A percentile compares a stretch with the other conserved stretches of the same genome.
phyloP scores from a whole-genome alignment of 2,888 invertebrate species.

The Mythimna vitellina region DNA sequence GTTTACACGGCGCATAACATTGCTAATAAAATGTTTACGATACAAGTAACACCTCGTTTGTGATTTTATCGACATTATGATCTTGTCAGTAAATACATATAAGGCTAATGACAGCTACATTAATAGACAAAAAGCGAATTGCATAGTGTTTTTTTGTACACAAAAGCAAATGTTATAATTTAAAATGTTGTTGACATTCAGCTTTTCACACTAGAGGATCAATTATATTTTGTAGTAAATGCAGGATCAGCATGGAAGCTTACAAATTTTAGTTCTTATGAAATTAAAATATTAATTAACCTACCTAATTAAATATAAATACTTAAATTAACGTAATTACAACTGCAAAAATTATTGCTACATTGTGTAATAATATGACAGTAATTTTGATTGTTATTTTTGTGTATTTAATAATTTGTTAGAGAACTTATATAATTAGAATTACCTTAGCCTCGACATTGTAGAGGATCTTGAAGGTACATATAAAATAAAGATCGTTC shows the following conservation, averaged over 20 bases:
- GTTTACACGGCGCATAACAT: neutral
- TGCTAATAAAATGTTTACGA: conserved; percentile 1
- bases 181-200: neutral
- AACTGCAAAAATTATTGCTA: no score
- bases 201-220: neutral
- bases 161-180: no score
- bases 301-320: no score
- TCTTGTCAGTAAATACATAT: neutral
- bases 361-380: neutral
- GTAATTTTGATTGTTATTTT: neutral
- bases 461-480: neutral
- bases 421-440: no score
- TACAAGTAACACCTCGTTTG: neutral
- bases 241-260: neutral
- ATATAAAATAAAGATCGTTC: neutral
- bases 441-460: neutral
- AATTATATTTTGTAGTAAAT: neutral
- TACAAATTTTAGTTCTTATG: neutral
- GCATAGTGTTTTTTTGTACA: no score
- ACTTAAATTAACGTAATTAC: no score
- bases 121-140: neutral
- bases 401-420: neutral
- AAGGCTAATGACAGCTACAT: neutral
- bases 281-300: no score
- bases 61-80: neutral